phyloP scores from a whole-genome alignment of 2,797 vertebrate genomes.

The Propithecus perrieri region DNA sequence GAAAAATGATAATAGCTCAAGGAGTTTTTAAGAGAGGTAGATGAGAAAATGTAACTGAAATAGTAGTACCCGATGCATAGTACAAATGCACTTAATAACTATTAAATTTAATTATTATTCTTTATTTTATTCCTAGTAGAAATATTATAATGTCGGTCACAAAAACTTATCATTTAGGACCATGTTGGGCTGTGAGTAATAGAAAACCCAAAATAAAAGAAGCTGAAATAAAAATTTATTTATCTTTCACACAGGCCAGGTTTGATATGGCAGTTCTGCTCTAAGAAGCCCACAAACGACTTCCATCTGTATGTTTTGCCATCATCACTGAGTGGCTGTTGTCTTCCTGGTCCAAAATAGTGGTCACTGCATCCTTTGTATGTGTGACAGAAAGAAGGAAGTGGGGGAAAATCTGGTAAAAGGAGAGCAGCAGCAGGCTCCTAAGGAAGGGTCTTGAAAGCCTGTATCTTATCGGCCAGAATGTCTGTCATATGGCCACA shows the following conservation, averaged over 20 bases:
- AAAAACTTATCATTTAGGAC: conserved; percentile 12
- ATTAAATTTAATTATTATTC: neutral
- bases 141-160: neutral
- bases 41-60: conserved; percentile 24
- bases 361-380: neutral
- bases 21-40: conserved; percentile 6
- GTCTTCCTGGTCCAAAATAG: neutral
- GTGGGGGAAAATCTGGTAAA: neutral
- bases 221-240: conserved; percentile 12
- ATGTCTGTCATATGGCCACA: neutral
- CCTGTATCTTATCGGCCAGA: neutral
- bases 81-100: neutral
- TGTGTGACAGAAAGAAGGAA: neutral
- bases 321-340: neutral
- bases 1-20: conserved; percentile 8
- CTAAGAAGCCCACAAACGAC: neutral
- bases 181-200: neutral
- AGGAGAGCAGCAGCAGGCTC: neutral
- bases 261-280: neutral
- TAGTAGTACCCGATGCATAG: neutral
- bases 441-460: neutral
- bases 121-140: conserved; percentile 26
- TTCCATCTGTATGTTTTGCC: neutral
- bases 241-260: neutral
- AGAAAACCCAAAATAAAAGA: neutral